These are phyloP conservation scores for Plebejus melissa DNA, from an alignment of 2,888 invertebrate species.

Conservation along the genomic window DNA sequence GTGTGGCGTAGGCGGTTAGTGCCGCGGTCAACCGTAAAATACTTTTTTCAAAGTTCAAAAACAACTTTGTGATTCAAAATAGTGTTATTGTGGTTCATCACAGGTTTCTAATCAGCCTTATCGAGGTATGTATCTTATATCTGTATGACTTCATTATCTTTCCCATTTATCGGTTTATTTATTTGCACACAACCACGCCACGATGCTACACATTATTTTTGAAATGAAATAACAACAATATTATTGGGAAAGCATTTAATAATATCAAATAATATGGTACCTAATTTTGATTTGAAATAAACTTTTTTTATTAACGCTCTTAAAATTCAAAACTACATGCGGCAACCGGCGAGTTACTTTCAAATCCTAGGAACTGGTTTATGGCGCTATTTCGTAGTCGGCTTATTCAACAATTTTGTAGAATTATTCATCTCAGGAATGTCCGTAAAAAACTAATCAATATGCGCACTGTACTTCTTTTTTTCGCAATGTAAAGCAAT, in stretches of 20 bases:
- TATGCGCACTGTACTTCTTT: background rate
- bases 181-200: background rate
- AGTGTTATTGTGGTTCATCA: conserved; percentile 37
- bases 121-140: conserved; percentile 38
- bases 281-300: background rate
- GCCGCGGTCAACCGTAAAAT: conserved; percentile 62
- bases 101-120: conserved; percentile 31
- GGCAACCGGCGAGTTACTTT: conserved; percentile 6
- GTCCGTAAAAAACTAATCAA: background rate
- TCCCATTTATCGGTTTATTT: conserved; percentile 19
- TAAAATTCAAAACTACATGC: background rate
- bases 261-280: background rate
- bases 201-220: background rate
- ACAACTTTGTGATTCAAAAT: conserved; percentile 41
- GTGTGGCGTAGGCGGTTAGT: conserved; percentile 67
- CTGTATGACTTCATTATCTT: conserved; percentile 33
- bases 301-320: background rate
- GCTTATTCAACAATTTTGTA: background rate
- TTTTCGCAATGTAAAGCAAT: conserved; percentile 8
- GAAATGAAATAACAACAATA: background rate
- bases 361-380: conserved; percentile 27
- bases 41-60: conserved; percentile 49
- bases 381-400: background rate
- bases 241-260: background rate
- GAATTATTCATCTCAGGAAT: background rate